A percentile compares a stretch with the other conserved stretches of the same genome.
phyloP scores from a whole-genome alignment of 1,140 invertebrate genomes.

The Ladona fulva region DNA sequence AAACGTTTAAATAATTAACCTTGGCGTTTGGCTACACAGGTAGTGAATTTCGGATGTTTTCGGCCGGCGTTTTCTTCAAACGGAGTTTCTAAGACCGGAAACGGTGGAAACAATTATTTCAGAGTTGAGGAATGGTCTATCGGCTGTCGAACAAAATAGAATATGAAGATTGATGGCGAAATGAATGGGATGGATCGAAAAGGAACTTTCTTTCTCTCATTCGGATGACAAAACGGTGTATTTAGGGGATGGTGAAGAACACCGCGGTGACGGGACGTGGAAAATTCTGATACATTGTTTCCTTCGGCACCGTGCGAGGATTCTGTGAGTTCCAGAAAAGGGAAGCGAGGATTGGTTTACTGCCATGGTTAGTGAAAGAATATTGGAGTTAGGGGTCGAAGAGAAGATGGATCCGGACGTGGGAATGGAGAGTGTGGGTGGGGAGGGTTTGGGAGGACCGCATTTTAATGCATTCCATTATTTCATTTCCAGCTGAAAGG shows the following conservation, averaged over 20 bases:
- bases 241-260: neutral
- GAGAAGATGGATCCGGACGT: no score
- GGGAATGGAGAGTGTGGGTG: neutral
- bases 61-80: neutral
- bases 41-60: neutral
- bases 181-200: neutral
- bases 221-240: neutral
- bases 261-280: neutral
- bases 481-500: no score
- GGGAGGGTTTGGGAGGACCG: neutral
- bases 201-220: neutral
- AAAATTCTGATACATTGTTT: conserved; percentile 1
- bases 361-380: neutral
- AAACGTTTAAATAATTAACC: no score
- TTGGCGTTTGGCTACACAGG: no score
- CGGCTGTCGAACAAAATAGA: neutral
- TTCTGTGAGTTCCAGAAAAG: neutral
- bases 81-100: neutral
- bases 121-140: neutral
- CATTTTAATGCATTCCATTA: no score
- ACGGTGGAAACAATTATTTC: neutral
- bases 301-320: neutral
- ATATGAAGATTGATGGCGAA: neutral
- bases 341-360: neutral
- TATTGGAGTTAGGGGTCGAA: neutral